A percentile compares a stretch with the other conserved stretches of the same genome.
Conservation (phyloP, 2,888 invertebrate genomes). For the Euplagia quadripunctaria region DNA sequence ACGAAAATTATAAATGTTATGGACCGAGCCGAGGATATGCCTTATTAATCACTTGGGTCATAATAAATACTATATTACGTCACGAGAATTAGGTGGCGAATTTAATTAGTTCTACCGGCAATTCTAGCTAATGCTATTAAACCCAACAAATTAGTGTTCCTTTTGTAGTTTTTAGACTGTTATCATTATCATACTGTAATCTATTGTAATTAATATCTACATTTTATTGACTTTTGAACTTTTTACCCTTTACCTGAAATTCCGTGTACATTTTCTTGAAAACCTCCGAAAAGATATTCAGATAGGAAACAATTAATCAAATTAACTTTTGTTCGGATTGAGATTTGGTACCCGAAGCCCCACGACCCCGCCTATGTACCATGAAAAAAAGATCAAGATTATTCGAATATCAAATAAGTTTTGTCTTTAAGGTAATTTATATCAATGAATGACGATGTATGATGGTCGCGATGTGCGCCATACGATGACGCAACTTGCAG, state of each 20-base stretch:
- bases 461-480: slow-evolving; percentile 58
- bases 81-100: background rate
- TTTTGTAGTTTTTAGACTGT: background rate
- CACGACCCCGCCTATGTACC: background rate
- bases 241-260: too few species aligned
- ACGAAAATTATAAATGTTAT: background rate
- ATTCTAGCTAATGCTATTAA: background rate
- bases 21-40: too few species aligned
- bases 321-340: too few species aligned
- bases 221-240: background rate
- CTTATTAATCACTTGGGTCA: too few species aligned
- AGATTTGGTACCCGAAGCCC: too few species aligned
- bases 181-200: background rate
- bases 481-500: slow-evolving; percentile 68
- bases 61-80: background rate
- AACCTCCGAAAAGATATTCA: rapidly evolving
- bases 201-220: background rate
- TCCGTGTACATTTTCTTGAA: too few species aligned
- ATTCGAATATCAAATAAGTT: background rate
- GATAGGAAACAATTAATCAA: too few species aligned
- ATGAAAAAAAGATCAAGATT: background rate
- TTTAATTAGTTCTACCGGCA: background rate
- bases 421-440: background rate
- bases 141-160: background rate
- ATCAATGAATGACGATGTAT: slow-evolving; percentile 65